phyloP scores from a whole-genome alignment of 2,797 vertebrate genomes.

The Rallus crepitans region DNA sequence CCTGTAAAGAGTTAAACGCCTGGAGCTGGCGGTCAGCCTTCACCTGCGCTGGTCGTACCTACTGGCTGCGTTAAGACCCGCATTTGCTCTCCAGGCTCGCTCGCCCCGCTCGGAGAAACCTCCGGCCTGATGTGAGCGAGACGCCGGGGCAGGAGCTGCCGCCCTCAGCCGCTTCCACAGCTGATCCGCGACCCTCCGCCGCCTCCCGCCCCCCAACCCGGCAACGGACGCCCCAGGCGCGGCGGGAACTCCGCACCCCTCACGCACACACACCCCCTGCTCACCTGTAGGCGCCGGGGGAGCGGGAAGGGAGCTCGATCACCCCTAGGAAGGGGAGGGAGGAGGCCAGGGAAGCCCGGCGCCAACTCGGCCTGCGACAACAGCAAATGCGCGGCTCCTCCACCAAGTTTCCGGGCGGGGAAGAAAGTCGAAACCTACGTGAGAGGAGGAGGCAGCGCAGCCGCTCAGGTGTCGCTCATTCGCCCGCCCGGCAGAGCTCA shows the following conservation, averaged over 20 bases:
- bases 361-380: neutral
- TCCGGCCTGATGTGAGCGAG: neutral
- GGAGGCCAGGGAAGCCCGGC: neutral
- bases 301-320: neutral
- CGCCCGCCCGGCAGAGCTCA: neutral
- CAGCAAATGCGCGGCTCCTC: neutral
- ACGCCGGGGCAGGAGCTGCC: neutral
- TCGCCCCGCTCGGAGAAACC: neutral
- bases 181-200: neutral
- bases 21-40: neutral
- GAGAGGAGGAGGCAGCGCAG: constrained; percentile 38
- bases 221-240: neutral
- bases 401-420: constrained; percentile 65
- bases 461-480: constrained; percentile 42
- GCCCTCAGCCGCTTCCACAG: neutral
- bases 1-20: neutral
- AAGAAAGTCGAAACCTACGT: constrained; percentile 66
- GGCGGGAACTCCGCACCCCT: neutral
- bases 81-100: neutral
- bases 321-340: neutral
- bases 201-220: neutral
- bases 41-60: neutral
- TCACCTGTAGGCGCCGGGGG: neutral
- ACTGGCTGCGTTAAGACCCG: rapidly evolving
- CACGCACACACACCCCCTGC: neutral